Evolutionary conservation across 2,797 vertebrate species (phyloP), one percentile per base, ranked within the genome.

Genomic region (Benthosema pterotum): DNA sequence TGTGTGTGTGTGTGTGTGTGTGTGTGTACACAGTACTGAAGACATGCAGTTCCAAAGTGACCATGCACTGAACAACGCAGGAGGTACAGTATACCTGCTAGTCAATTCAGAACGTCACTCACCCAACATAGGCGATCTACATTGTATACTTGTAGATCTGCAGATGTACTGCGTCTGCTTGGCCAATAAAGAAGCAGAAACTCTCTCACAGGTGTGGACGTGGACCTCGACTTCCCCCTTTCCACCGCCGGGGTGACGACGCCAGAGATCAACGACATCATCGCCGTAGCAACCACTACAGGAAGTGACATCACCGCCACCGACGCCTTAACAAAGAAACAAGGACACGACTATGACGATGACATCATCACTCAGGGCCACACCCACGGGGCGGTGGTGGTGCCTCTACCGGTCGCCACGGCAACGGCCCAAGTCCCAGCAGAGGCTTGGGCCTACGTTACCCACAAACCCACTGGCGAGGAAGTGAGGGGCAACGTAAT

Each of bases 391-490:
- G 32, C 32, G 32, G 32, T 11, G 32, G 32, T 9, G 32, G 32
- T 11, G 32, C 32, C 32, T 38, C 8, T 38, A 38, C 22, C 3
- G 22, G 22, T 25, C 3, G 1, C 22, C 22, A 2, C 22, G 14
- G 68, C 74, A 4, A n/a, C 25, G 15, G 8, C 53, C n/a, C 66
- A 77, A 51, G 14, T 63, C 22, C 1, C 17, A 13, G 18, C 45
- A 13, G 50, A 58, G 11, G n/a, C 63, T 56, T 2, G 7, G 16
- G 57, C 32, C 8, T 16, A 43, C 13, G n/a, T 57, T 52, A 71
- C 65, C 38, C 57, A 65, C 12, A 43, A 65, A 1, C 65, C 60
- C 19, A 4, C 48, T 52, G 42, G 42, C 54, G 48, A 54, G 57
- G 60, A 73, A 7, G 15, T 45, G 0, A 17, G 11, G n/a, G 50